Percentiles rank a stretch among this genome's conserved stretches.
These are phyloP conservation scores for Aurelia aurita complex sp. Pacific DNA, from an alignment of 30 jellyfish, hydroid and myxozoan species.

Conservation along the genomic window DNA sequence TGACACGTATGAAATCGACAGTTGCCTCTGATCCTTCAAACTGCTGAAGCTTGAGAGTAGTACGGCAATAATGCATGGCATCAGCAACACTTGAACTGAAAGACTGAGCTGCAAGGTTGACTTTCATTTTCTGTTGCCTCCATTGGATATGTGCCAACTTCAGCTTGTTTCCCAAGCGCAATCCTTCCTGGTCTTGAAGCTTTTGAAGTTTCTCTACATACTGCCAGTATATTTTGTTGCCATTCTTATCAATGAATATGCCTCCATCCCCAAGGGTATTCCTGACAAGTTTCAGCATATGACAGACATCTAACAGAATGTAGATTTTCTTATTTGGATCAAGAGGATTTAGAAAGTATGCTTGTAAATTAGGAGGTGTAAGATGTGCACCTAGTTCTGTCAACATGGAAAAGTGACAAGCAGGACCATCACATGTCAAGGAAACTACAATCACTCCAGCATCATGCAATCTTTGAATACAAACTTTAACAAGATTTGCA, in stretches of 20 bases:
- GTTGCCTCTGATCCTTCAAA: constrained; percentile 55
- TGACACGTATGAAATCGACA: constrained; percentile 16
- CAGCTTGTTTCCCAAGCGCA: constrained; percentile 73
- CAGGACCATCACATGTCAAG: constrained; percentile 61
- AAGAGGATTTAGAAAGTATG: constrained; percentile 57
- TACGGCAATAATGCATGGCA: constrained; percentile 27
- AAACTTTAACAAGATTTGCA: constrained; percentile 54
- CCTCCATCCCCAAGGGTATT: constrained; percentile 77
- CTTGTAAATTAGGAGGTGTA: constrained; percentile 8
- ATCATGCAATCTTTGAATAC: constrained; percentile 32
- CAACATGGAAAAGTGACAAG: constrained; percentile 54
- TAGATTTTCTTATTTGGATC: constrained; percentile 18
- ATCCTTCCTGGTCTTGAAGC: constrained; percentile 62
- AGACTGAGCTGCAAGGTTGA: too few species aligned
- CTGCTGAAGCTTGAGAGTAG: constrained; percentile 9
- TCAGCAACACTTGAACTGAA: constrained; percentile 66
- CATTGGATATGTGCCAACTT: too few species aligned
- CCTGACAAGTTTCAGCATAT: constrained; percentile 70
- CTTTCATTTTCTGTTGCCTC: too few species aligned
- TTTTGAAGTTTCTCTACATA: constrained; percentile 44
- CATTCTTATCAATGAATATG: constrained; percentile 48
- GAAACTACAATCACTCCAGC: constrained; percentile 21
- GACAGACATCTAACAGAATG: constrained; percentile 70
- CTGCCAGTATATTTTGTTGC: constrained; percentile 48
- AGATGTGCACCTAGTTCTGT: constrained; percentile 43